A percentile compares a stretch with the other conserved stretches of the same genome.
These are phyloP conservation scores for Thalassophryne amazonica DNA, from an alignment of 2,797 vertebrate genomes.

Conservation along the genomic window DNA sequence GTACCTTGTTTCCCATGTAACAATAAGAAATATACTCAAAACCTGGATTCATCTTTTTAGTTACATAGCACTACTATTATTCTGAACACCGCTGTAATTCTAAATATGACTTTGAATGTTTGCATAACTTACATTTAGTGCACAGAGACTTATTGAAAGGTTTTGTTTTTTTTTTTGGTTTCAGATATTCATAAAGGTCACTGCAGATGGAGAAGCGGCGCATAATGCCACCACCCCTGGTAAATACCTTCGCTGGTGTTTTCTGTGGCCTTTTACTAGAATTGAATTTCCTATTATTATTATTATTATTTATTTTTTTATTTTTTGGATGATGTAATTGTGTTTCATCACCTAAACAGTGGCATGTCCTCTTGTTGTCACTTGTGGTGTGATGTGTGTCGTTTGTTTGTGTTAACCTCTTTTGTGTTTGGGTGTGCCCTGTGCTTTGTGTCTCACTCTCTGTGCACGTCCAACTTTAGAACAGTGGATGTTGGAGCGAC, in stretches of 20 bases:
- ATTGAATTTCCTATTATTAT: conserved; percentile 30
- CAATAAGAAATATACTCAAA: too few species aligned
- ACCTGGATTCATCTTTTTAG: too few species aligned
- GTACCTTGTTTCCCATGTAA: too few species aligned
- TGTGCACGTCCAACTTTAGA: conserved; percentile 58
- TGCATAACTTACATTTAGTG: neutral
- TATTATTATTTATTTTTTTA: neutral
- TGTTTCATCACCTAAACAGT: neutral
- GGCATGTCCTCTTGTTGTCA: neutral
- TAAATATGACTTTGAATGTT: neutral
- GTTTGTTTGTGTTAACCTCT: conserved; percentile 12
- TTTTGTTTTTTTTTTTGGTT: conserved; percentile 16
- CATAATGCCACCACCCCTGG: conserved; percentile 65
- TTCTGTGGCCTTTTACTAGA: conserved; percentile 36
- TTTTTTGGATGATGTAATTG: neutral
- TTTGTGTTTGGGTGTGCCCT: conserved; percentile 27
- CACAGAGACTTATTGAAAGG: conserved; percentile 6
- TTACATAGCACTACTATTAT: too few species aligned
- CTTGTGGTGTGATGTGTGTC: neutral
- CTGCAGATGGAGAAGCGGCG: conserved; percentile 81
- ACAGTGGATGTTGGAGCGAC: conserved; percentile 76
- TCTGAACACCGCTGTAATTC: too few species aligned
- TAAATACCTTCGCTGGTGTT: conserved; percentile 52
- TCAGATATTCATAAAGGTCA: conserved; percentile 97
- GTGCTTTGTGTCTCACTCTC: conserved; percentile 20